These are phyloP conservation scores for Drosophila auraria DNA, from an alignment of 1,140 invertebrate species.

Conservation along the genomic window DNA sequence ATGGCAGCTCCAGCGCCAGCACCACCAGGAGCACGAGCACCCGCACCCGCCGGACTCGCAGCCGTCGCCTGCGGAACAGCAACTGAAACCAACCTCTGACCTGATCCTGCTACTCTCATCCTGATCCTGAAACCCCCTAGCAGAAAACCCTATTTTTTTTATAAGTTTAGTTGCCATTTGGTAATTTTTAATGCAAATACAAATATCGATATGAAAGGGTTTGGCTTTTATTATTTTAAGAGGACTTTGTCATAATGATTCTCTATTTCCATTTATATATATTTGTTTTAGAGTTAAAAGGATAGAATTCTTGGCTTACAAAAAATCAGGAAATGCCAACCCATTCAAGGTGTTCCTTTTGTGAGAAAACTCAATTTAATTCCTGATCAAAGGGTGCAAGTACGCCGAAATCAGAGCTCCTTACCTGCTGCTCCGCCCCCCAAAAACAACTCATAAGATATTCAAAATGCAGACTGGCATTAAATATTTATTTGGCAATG, in stretches of 20 bases:
- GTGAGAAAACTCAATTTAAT: conserved; percentile 4
- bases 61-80: not conserved
- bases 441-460: not conserved
- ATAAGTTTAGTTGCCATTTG: conserved; percentile 7
- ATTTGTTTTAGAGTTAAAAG: no score
- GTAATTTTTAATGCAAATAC: conserved; percentile 10
- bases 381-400: conserved; percentile 5
- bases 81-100: not conserved
- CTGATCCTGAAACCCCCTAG: not conserved
- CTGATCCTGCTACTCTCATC: not conserved
- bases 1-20: not conserved
- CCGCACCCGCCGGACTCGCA: not conserved
- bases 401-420: not conserved
- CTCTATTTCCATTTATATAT: no score
- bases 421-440: not conserved
- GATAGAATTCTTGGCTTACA: no score
- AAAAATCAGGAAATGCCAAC: not conserved
- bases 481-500: conserved; percentile 28
- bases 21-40: not conserved
- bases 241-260: no score
- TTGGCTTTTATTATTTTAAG: not conserved
- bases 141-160: not conserved
- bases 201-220: conserved; percentile 5
- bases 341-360: no score
- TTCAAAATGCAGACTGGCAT: conserved; percentile 27